Evolutionary conservation across 1,140 invertebrate genomes (phyloP).

Genomic region (Drosophila murphyi): DNA sequence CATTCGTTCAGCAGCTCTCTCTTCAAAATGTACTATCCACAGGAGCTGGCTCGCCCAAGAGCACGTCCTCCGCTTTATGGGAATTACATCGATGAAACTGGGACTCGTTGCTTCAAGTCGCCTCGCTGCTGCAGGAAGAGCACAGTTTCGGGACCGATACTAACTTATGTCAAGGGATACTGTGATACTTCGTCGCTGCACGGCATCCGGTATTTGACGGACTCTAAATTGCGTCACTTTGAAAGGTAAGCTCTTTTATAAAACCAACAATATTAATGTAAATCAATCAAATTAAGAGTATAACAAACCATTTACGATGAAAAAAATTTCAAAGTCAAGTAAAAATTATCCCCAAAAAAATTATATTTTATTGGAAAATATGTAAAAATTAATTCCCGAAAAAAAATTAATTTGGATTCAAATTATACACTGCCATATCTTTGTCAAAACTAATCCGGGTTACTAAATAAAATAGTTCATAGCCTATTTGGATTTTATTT

Average conservation of each 20-base stretch:
- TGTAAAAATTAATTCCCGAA: too few relatives aligned
- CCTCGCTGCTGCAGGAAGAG: constrained; percentile 4
- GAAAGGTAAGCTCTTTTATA: constrained; percentile 52
- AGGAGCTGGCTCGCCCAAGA: constrained; percentile 49
- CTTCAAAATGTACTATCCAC: constrained; percentile 56
- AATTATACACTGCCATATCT: too few relatives aligned
- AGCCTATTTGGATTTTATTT: too few relatives aligned
- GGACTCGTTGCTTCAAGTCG: background rate
- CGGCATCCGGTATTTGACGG: constrained; percentile 68
- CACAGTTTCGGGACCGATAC: constrained; percentile 4
- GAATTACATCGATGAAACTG: constrained; percentile 21
- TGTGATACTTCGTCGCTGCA: constrained; percentile 64
- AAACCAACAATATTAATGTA: background rate
- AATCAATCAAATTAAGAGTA: too few relatives aligned
- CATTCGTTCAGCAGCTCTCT: constrained; percentile 8
- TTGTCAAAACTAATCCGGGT: too few relatives aligned
- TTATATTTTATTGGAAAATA: too few relatives aligned
- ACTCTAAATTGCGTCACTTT: constrained; percentile 58
- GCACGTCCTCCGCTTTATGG: constrained; percentile 49
- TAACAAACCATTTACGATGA: too few relatives aligned
- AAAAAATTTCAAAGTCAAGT: too few relatives aligned
- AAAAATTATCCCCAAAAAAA: too few relatives aligned
- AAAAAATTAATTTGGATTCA: too few relatives aligned
- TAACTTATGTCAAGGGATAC: constrained; percentile 64
- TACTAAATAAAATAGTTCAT: too few relatives aligned